Base-by-base conservation (phyloP, 2,113 vertebrate species). In the Oryzias celebensis region DNA sequence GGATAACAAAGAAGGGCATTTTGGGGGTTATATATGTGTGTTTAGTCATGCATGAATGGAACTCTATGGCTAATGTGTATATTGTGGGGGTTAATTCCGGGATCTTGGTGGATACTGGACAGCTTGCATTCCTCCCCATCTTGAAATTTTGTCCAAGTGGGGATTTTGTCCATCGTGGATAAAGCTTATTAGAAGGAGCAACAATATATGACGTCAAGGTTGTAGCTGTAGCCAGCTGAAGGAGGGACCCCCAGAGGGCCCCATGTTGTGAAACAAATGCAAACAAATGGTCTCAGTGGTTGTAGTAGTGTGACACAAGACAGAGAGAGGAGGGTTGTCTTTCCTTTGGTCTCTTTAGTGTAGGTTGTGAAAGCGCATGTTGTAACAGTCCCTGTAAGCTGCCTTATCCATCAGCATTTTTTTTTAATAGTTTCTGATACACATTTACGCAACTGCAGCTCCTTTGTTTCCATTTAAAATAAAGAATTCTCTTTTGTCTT, bases 181-280 rank as follows among this genome's bases (percentile, higher is more conserved):
- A 22, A 53, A 22, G 48, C 73, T 62, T 43, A 41, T 31, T 20
- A 17, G 51, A 58, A 43, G 14, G 57, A 65, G 58, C n/a, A 72
- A 73, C 64, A 75, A 58, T 63, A 65, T 14, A 54, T 65, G 72
- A 62, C 77, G 86, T 70, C 59, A 41, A 68, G 75, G 78, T 82
- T 52, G 73, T 72, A 65, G 43, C 66, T 58, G 74, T 62, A 52
- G 67, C 63, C 63, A 36, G 72, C 52, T 36, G 53, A 61, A 78
- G 85, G 78, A 58, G 77, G 77, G 62, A 62, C 77, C 75, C 75
- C 73, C 75, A 58, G 79, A 80, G 80, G 79, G 79, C 82, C 78
- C 79, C 88, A 68, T 71, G 65, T 75, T 82, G 79, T 65, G 78
- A 65, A 88, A 86, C 82, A 72, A 89, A 90, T 86, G 78, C 71